Evolutionary conservation across 2,113 vertebrate genomes (phyloP).

Genomic region (Zootoca vivipara): DNA sequence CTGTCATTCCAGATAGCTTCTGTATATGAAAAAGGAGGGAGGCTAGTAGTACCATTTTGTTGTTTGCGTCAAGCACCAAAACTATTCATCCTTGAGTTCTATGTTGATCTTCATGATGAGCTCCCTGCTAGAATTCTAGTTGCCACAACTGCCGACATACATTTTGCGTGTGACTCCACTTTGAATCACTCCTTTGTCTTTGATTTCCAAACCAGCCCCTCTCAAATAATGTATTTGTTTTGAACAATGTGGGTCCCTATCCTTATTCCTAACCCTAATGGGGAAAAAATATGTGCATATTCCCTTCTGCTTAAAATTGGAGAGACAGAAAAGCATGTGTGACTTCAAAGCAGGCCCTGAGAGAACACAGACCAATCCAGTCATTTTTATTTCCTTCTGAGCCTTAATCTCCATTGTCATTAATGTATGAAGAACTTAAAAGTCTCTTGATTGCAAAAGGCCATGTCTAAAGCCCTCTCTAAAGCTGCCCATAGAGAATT

Average conservation of each 20-base stretch:
- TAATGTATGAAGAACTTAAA: slow-evolving; percentile 5
- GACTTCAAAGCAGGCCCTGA: slow-evolving; percentile 9
- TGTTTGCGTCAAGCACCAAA: neutral
- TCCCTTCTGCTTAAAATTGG: neutral
- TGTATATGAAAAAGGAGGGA: no score
- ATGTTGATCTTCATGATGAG: no score
- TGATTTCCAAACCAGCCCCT: no score
- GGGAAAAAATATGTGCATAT: neutral
- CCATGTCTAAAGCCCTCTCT: neutral
- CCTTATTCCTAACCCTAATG: neutral
- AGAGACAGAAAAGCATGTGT: neutral
- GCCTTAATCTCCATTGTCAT: neutral
- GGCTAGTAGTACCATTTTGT: no score
- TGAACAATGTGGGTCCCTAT: neutral
- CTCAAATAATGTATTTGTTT: neutral
- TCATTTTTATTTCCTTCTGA: neutral
- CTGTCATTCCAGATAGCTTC: no score
- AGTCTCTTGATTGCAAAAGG: rapidly evolving
- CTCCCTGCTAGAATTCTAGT: no score
- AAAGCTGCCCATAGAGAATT: neutral
- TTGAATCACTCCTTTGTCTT: neutral
- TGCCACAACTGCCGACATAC: no score
- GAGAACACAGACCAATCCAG: neutral
- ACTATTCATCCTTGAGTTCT: no score
- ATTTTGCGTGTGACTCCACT: neutral